Conservation (phyloP, 2,113 vertebrate genomes). For the Maccullochella peelii region DNA sequence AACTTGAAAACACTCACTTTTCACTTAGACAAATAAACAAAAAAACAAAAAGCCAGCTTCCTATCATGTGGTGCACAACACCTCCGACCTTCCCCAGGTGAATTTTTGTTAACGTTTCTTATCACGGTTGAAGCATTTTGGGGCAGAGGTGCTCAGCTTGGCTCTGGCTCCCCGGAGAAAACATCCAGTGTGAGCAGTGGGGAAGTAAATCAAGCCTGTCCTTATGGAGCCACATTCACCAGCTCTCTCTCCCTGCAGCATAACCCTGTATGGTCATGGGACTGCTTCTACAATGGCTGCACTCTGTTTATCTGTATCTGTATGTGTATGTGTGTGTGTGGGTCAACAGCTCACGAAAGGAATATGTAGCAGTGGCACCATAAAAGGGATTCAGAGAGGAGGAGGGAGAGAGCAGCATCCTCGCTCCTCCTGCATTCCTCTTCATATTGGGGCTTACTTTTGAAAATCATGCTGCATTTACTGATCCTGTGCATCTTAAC, state of each 20-base stretch:
- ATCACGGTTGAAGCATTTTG: background rate
- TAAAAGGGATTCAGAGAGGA: slow-evolving; percentile 73
- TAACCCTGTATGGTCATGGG: slow-evolving; percentile 84
- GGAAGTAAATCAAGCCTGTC: slow-evolving; percentile 32
- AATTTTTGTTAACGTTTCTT: background rate
- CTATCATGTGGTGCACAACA: background rate
- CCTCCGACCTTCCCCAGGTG: background rate
- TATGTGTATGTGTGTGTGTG: background rate
- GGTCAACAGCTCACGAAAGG: slow-evolving; percentile 19
- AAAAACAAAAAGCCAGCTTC: background rate
- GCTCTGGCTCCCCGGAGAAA: slow-evolving; percentile 8
- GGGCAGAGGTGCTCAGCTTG: background rate
- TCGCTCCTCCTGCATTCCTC: slow-evolving; percentile 52
- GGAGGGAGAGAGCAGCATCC: slow-evolving; percentile 35
- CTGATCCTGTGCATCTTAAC: background rate
- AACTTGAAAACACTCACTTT: background rate
- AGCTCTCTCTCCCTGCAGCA: slow-evolving; percentile 43
- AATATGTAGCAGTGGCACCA: slow-evolving; percentile 64
- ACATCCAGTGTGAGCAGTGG: slow-evolving; percentile 9
- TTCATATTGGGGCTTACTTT: slow-evolving; percentile 47
- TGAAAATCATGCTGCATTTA: slow-evolving; percentile 14
- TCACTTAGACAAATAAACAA: background rate
- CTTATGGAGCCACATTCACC: slow-evolving; percentile 36
- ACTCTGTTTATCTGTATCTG: slow-evolving; percentile 58
- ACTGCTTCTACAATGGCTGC: slow-evolving; percentile 44